phyloP scores from a whole-genome alignment of 2,797 vertebrate species.

The Zenarchopterus dispar region DNA sequence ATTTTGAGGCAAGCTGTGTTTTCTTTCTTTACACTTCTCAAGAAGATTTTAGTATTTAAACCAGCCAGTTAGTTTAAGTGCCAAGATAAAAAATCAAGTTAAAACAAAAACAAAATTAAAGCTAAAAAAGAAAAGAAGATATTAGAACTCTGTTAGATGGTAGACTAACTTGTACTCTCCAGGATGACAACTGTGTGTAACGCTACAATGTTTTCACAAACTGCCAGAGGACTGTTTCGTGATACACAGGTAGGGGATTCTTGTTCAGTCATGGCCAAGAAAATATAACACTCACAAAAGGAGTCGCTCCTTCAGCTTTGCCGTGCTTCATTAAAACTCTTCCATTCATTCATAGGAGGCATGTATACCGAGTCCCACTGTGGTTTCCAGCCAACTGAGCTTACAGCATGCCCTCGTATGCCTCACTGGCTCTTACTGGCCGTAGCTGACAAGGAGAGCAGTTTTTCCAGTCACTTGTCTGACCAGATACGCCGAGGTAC shows the following conservation, averaged over 20 bases:
- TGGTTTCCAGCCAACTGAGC: background rate
- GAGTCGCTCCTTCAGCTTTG: background rate
- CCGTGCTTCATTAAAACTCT: background rate
- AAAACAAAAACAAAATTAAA: background rate
- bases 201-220: too few species aligned
- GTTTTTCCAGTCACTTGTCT: background rate
- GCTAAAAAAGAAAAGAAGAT: too few species aligned
- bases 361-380: too few species aligned
- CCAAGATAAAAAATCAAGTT: background rate
- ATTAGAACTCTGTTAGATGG: too few species aligned
- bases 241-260: background rate
- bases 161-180: too few species aligned
- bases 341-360: background rate
- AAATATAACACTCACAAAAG: background rate
- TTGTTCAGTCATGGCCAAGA: background rate
- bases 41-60: background rate
- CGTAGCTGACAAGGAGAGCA: background rate
- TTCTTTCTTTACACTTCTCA: too few species aligned
- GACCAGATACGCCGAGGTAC: too few species aligned
- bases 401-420: background rate
- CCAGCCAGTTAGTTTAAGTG: background rate
- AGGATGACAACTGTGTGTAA: too few species aligned
- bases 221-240: too few species aligned
- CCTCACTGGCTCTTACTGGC: slow-evolving; percentile 1
- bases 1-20: too few species aligned